These are phyloP conservation scores for Alfaro cultratus DNA, from an alignment of 2,797 vertebrate genomes.

Conservation along the genomic window DNA sequence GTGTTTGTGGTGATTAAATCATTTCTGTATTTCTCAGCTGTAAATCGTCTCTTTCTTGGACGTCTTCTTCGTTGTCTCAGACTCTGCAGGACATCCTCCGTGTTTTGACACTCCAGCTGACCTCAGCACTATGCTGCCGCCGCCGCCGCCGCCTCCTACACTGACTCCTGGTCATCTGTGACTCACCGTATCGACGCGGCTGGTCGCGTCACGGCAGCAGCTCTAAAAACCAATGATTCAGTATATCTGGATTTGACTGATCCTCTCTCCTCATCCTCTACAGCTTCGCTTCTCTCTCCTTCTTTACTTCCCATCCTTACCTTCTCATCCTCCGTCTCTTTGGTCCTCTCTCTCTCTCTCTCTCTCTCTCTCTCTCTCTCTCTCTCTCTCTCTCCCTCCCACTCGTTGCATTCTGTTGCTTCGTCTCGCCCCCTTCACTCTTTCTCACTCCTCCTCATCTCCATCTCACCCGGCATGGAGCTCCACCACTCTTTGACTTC, in stretches of 20 bases:
- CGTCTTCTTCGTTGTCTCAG: background rate
- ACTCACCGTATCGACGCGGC: conserved; percentile 42
- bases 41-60: background rate
- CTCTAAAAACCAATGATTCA: conserved; percentile 34
- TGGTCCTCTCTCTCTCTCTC: background rate
- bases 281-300: conserved; percentile 4
- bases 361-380: conserved; percentile 11
- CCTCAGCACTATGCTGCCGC: conserved; percentile 15
- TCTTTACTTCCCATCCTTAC: background rate
- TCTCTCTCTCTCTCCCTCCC: conserved; percentile 7
- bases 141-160: conserved; percentile 21
- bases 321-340: background rate
- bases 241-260: conserved; percentile 2
- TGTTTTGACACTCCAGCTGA: conserved; percentile 23
- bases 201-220: conserved; percentile 23
- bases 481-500: conserved; percentile 1
- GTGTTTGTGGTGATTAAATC: background rate
- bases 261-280: background rate
- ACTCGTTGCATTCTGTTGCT: background rate
- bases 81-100: conserved; percentile 18
- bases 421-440: background rate
- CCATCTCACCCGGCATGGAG: conserved; percentile 10
- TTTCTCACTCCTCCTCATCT: conserved; percentile 27
- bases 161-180: conserved; percentile 44
- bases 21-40: background rate